Evolutionary conservation across 2,113 vertebrate species (phyloP).

Genomic region (Pao palembangensis): DNA sequence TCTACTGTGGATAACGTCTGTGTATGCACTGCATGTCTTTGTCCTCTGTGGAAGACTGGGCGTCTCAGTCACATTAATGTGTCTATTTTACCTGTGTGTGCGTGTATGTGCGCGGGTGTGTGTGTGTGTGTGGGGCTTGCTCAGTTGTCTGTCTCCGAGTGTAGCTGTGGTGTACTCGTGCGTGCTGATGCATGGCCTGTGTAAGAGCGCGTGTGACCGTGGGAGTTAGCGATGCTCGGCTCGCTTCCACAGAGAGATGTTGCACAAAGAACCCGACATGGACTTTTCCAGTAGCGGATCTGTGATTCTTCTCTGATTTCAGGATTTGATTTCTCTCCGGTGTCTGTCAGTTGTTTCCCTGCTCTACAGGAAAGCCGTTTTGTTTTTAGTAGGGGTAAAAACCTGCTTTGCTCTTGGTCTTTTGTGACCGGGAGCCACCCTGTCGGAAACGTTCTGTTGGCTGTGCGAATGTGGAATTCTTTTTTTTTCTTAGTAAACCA

Average conservation of each 20-base stretch:
- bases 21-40: conserved; percentile 79
- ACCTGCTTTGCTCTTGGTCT: conserved; percentile 42
- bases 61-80: conserved; percentile 22
- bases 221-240: conserved; percentile 46
- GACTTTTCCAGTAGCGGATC: conserved; percentile 64
- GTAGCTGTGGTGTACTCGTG: conserved; percentile 67
- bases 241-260: conserved; percentile 67
- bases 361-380: conserved; percentile 32
- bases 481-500: conserved; percentile 54
- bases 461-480: conserved; percentile 66
- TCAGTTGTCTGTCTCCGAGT: conserved; percentile 73
- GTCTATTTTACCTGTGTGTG: conserved; percentile 32
- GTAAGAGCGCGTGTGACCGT: conserved; percentile 30
- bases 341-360: conserved; percentile 47
- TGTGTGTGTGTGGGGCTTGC: conserved; percentile 48
- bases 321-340: conserved; percentile 51
- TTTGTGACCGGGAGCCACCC: conserved; percentile 42
- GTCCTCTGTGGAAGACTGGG: conserved; percentile 42
- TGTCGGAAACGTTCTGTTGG: conserved; percentile 24
- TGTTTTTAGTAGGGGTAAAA: conserved; percentile 39
- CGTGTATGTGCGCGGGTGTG: background rate
- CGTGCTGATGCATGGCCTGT: conserved; percentile 82
- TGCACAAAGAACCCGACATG: conserved; percentile 68
- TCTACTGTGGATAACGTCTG: conserved; percentile 44
- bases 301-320: conserved; percentile 60